Evolutionary conservation across 2,888 invertebrate genomes (phyloP), one percentile per base, ranked within the genome.

Genomic region (Cryptophagus acutangulus): DNA sequence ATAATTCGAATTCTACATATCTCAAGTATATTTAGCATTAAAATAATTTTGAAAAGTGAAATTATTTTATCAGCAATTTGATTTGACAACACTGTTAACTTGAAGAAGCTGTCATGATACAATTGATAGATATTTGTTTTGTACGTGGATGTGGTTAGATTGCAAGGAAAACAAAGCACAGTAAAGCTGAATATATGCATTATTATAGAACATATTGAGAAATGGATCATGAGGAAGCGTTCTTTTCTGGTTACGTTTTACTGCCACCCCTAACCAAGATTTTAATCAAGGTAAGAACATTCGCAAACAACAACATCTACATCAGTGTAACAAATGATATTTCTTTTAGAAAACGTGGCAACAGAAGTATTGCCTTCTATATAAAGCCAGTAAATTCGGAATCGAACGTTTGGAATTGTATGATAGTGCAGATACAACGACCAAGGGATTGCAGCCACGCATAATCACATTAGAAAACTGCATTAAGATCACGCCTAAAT

Each of bases 401-500:
- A 84, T 90, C 51, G 85, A 87, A 63, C 75, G 91, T 30, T 73
- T 91, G 40, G 91, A 91, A 75, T 81, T 91, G 51, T 89, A 84
- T 66, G 91, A 91, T 55, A 80, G 75, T 58, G 82, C 83, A 66
- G 87, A 86, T 50, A 51, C 49, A n/a, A 43, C 49, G 1, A 54
- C 49, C 49, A 81, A 82, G 63, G 45, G 43, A 15, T 9, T 10
- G 13, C 55, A 56, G 42, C 46, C 45, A n/a, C 55, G 56, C 47
- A 88, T 90, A 45, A 81, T 91, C 46, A 87, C 89, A 1, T 74
- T 91, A 38, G 88, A 89, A 71, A 86, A 89, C 64, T 90, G 90
- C 66, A 82, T 90, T 28, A 91, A 91, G 76, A 88, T 91, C 59
- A 78, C 80, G 47, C 78, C 81, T 65, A 64, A 61, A 48, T 68